Conservation (phyloP, 1,140 invertebrate genomes). For the Acromyrmex heyeri region DNA sequence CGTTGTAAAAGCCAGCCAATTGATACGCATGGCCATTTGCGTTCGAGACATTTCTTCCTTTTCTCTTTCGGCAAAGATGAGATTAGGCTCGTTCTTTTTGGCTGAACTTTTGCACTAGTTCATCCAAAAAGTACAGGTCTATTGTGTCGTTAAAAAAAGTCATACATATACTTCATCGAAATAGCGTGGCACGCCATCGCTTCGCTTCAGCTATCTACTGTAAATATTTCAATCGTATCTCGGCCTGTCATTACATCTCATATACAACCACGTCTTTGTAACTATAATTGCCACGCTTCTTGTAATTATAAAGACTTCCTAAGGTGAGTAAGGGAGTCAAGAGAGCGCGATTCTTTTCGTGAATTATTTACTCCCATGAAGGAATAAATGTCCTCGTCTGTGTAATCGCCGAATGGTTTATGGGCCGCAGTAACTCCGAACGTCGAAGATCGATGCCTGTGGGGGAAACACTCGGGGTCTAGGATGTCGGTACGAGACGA, state of each 20-base stretch:
- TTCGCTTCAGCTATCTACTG: neutral
- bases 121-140: no score
- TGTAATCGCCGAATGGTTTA: slow-evolving; percentile 55
- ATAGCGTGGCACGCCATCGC: neutral
- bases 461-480: slow-evolving; percentile 43
- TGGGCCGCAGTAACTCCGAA: slow-evolving; percentile 49
- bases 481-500: slow-evolving; percentile 54
- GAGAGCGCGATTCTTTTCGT: slow-evolving; percentile 35
- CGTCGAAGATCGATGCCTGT: slow-evolving; percentile 53
- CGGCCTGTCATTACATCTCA: slow-evolving; percentile 21
- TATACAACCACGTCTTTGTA: neutral
- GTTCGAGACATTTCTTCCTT: neutral
- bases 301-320: slow-evolving; percentile 14
- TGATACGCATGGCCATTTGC: neutral
- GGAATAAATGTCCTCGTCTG: slow-evolving; percentile 58
- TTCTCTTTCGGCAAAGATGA: neutral
- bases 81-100: no score
- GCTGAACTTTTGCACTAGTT: no score
- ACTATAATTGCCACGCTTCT: slow-evolving; percentile 35
- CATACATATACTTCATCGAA: neutral
- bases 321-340: neutral
- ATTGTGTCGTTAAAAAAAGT: slow-evolving; percentile 6
- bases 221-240: slow-evolving; percentile 11
- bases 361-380: slow-evolving; percentile 52
- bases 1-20: slow-evolving; percentile 4